Evolutionary conservation across 2,888 invertebrate genomes (phyloP), one percentile per base, ranked within the genome.

Genomic region (Amaurobius ferox): DNA sequence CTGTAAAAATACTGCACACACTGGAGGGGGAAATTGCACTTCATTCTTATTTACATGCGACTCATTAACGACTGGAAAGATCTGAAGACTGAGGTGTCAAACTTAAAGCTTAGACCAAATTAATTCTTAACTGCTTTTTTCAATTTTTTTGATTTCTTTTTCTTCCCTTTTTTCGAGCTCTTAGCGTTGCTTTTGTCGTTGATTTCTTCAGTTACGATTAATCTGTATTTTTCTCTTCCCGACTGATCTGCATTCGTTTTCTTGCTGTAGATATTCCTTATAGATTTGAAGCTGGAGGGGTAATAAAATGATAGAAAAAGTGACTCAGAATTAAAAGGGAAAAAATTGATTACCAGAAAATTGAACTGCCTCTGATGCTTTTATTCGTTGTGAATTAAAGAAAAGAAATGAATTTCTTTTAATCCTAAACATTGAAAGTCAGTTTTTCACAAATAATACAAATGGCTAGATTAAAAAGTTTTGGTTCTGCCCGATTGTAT

Each of bases 201-300:
- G 61, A 32, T 23, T 62, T 62, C 26, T 32, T 73, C 26, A 26
- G 55, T 28, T 35, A 28, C 64, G 7, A 19, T 35, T 73, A 73
- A 73, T 73, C 73, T 73, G 73, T 55, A 73, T 73, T 73, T 73
- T 61, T n/a, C 73, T 55, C 23, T 32, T 62, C 62, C 23, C 19
- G 28, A 11, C 61, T 72, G 72, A 23, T 61, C 55, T 73, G 62
- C 61, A 73, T 73, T 30, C 30, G 32, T 73, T 73, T 61, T 62
- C 55, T 55, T 61, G 13, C 30, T 23, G 23, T 35, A 13, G 55
- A 23, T 23, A 61, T 61, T 62, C 73, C 73, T 61, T 26, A 28
- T 23, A 55, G 55, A 55, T 55, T 55, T 23, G 16, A 55, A 11
- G 55, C 55, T 55, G 55, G 55, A 55, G 55, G 44, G 55, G 44